Evolutionary conservation across 2,888 invertebrate species (phyloP), one percentile per base, ranked within the genome.

Genomic region (Agrochola lota): DNA sequence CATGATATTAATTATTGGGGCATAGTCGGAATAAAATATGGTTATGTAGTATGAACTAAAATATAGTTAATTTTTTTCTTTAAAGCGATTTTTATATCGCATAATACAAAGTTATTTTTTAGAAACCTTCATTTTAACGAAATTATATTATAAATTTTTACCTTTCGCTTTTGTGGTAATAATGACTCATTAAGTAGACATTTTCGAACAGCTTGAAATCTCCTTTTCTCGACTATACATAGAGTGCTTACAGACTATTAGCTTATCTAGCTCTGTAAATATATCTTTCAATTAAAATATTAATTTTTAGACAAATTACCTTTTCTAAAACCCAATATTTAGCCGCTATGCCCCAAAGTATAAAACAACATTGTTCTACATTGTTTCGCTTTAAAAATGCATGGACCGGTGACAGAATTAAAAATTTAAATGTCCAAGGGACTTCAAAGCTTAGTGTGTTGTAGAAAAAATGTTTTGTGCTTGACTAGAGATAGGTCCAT

Each of bases 321-420:
- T 70, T 71, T 69, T 49, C 62, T 43, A 4, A 77, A 83, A 55
- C 52, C 59, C 66, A n/a, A 55, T 67, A 87, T 74, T 86, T 77
- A 79, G 77, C 87, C 77, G 74, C 80, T 89, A 85, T 88, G 88
- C 88, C 89, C 88, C 80, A 79, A 78, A 46, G 17, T 75, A 69
- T 62, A 77, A 75, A 72, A 80, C 26, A 79, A 78, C 68, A 80
- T 80, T 79, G 86, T 79, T 87, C 87, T 59, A 92, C 89, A 91
- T 91, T 88, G 88, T 91, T 91, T 89, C 90, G 94, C 95, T 95
- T 94, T 89, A 85, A 90, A 85, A 92, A 91, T 95, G 96, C 96
- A 95, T 96, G 96, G 93, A 93, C 90, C 91, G 96, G 96, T 96
- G 96, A 95, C 84, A 94, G 95, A 93, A 84, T 88, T 90, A 89